phyloP scores from a whole-genome alignment of 1,140 invertebrate genomes.

The Ditylenchus dipsaci region DNA sequence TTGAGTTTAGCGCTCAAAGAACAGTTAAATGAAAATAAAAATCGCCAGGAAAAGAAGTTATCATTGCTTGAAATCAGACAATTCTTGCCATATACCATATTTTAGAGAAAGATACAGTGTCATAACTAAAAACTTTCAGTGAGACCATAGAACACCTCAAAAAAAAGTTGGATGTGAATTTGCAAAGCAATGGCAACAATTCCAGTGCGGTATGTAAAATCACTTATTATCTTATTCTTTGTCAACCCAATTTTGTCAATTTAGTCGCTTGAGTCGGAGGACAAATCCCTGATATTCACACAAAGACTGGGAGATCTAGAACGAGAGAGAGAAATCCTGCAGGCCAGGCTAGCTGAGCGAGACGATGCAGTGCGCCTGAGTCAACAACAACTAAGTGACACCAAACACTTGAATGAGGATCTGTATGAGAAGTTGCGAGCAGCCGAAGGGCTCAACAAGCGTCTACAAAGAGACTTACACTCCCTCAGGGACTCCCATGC shows the following conservation, averaged over 20 bases:
- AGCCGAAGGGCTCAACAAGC: constrained; percentile 4
- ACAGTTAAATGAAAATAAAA: too few relatives aligned
- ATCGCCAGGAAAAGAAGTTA: too few relatives aligned
- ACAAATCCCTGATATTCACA: constrained; percentile 27
- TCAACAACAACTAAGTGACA: constrained; percentile 19
- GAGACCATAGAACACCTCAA: constrained; percentile 15
- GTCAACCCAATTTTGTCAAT: too few relatives aligned
- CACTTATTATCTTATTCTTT: too few relatives aligned
- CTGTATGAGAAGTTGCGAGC: constrained; percentile 25
- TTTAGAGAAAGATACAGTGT: too few relatives aligned
- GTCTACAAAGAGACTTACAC: constrained; percentile 22
- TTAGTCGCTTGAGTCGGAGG: constrained; percentile 8
- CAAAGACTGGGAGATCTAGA: constrained; percentile 35
- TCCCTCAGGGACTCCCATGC: constrained; percentile 8
- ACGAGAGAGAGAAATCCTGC: constrained; percentile 19
- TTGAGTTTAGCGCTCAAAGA: too few relatives aligned
- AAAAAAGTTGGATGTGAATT: constrained; percentile 36
- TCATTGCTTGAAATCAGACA: too few relatives aligned
- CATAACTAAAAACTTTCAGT: constrained; percentile 16
- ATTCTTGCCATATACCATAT: too few relatives aligned
- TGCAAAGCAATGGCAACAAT: too few relatives aligned
- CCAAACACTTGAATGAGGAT: constrained; percentile 22
- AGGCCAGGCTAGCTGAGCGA: constrained; percentile 19
- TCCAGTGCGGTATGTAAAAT: too few relatives aligned
- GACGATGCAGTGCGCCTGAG: constrained; percentile 21